Conservation (phyloP, 2,888 invertebrate genomes). For the Metallyticus violacea region DNA sequence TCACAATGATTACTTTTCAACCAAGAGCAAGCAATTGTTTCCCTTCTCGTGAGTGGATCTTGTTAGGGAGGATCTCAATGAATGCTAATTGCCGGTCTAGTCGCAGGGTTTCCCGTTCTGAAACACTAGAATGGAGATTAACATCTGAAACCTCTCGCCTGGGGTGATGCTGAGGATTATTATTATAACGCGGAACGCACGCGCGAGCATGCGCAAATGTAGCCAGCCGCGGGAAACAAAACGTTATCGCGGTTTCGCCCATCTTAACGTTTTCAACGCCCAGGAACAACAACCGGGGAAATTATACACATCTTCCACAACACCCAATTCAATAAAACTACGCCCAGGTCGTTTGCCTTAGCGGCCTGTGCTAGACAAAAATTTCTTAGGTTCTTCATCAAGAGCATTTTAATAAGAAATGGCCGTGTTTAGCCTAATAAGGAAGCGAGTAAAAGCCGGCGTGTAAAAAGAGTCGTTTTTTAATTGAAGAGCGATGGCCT, state of each 20-base stretch:
- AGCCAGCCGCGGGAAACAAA: neutral
- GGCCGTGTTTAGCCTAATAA: neutral
- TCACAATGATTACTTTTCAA: neutral
- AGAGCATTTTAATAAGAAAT: neutral
- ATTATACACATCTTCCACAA: neutral
- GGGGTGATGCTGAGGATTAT: neutral
- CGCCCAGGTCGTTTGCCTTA: neutral
- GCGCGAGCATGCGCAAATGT: neutral
- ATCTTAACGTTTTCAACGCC: neutral
- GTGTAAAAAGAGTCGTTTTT: too few species aligned
- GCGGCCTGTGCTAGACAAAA: neutral
- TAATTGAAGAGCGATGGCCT: neutral
- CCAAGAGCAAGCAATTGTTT: neutral
- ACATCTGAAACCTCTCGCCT: neutral
- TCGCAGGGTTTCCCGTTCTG: neutral
- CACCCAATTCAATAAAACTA: slow-evolving; percentile 4
- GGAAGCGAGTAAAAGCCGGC: neutral
- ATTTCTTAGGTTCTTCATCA: neutral
- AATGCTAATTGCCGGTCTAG: neutral
- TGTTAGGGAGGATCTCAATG: neutral
- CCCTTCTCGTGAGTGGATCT: neutral
- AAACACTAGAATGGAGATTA: neutral
- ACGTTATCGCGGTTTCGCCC: neutral
- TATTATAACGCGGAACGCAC: neutral
- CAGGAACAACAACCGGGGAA: neutral